Base-by-base conservation (phyloP, 2,888 invertebrate species). In the Eupithecia vulgata region DNA sequence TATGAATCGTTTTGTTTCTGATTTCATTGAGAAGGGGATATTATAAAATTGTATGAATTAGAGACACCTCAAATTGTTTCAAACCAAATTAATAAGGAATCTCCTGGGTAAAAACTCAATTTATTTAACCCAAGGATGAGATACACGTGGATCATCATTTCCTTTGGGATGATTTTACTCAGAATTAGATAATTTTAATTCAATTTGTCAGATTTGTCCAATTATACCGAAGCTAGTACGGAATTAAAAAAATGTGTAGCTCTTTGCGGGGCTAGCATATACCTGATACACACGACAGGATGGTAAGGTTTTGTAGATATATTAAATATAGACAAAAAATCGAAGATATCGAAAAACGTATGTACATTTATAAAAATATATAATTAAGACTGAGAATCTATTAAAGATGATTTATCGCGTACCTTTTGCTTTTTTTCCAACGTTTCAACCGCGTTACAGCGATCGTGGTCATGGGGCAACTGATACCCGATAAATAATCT, bases 121-220 rank as follows among this genome's bases (percentile, higher is more conserved):
- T 70, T 71, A 75, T 72, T 70, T 67, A 77, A 69, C 62, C 75
- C 68, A 68, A 76, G 72, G 72, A 75, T 78, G 72, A 76, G 25
- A 3, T 52, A 21, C 13, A 25, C 25, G 5, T 57, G 57, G 73
- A 70, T 61, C 72, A 48, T 73, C 79, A 21, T 6, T 42, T 37
- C 79, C 78, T 72, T 72, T 64, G 79, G 79, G 74, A 79, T 78
- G 76, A 73, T 78, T 77, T 79, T 81, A 76, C 76, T 78, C 74
- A 52, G 71, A 78, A 64, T 73, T 72, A 77, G 68, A 78, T 76
- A 71, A 80, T 79, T 78, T 76, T 74, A 72, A 78, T 80, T 79
- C 72, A 76, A 78, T 80, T 64, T 37, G n/a, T 52, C 48, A 52
- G 48, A 37, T 35, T 57, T 57, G 76, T 74, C 74, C 72, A 80